A percentile compares a stretch with the other conserved stretches of the same genome.
Conservation (phyloP, 2,888 invertebrate species). For the Plagiodera versicolora region DNA sequence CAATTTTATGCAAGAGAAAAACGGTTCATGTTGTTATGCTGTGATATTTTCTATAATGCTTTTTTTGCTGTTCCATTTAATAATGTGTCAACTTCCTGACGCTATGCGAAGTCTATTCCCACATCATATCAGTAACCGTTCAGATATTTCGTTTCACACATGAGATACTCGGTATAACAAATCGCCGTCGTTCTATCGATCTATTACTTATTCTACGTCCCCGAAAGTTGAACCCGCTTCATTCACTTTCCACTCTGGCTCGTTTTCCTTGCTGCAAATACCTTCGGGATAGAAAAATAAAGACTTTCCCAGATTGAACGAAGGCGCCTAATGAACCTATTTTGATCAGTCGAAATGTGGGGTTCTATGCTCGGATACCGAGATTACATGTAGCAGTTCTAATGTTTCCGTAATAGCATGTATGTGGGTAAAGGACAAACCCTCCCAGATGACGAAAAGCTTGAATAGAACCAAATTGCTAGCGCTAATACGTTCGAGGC, state of each 20-base stretch:
- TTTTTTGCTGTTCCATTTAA: no score
- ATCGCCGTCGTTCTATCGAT: no score
- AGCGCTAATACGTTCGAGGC: conserved; percentile 16
- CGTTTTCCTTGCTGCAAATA: background rate
- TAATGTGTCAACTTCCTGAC: no score
- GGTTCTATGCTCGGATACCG: background rate
- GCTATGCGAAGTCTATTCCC: no score
- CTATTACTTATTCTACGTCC: background rate
- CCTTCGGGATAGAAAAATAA: background rate
- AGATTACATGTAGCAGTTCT: conserved; percentile 1
- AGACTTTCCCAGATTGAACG: background rate
- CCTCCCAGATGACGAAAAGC: conserved; percentile 18
- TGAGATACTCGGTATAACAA: no score
- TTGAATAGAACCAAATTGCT: conserved; percentile 30
- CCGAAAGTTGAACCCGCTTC: background rate
- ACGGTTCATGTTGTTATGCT: no score
- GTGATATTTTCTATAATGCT: no score
- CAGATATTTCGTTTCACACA: no score
- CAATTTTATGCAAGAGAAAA: no score
- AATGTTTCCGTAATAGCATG: background rate
- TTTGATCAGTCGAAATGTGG: background rate
- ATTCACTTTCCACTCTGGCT: background rate
- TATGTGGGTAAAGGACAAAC: conserved; percentile 19
- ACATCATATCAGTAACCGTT: no score
- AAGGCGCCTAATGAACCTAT: background rate